Evolutionary conservation across 2,888 invertebrate genomes (phyloP).

Genomic region (Drosophila longiperda): DNA sequence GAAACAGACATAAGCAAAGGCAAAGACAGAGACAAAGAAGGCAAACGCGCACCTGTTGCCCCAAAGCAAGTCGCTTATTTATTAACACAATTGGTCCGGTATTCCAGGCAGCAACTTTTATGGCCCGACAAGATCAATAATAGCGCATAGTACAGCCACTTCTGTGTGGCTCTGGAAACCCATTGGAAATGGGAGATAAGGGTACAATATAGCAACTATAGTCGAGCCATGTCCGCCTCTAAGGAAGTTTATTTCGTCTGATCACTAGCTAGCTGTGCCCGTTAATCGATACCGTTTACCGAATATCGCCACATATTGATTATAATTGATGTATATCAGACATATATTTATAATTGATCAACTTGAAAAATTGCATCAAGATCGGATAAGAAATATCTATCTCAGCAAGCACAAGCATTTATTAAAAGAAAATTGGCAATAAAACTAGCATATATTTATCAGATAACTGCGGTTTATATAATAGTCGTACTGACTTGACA

Average conservation of each 20-base stretch:
- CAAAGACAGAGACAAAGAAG: conserved; percentile 5
- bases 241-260: not conserved
- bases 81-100: conserved; percentile 69
- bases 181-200: not conserved
- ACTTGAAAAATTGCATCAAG: too few species aligned
- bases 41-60: conserved; percentile 59
- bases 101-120: conserved; percentile 41
- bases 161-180: conserved; percentile 20
- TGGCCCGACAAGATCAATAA: conserved; percentile 28
- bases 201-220: not conserved
- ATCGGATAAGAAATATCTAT: too few species aligned
- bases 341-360: too few species aligned
- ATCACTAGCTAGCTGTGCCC: not conserved
- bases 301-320: too few species aligned
- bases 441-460: not conserved
- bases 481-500: not conserved
- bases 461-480: not conserved
- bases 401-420: not conserved
- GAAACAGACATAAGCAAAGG: conserved; percentile 4
- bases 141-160: conserved; percentile 10
- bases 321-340: too few species aligned
- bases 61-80: conserved; percentile 66
- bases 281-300: too few species aligned
- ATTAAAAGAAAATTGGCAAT: not conserved
- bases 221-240: not conserved